phyloP scores from a whole-genome alignment of 2,888 invertebrate species.

The Didymodactylos carnosus region DNA sequence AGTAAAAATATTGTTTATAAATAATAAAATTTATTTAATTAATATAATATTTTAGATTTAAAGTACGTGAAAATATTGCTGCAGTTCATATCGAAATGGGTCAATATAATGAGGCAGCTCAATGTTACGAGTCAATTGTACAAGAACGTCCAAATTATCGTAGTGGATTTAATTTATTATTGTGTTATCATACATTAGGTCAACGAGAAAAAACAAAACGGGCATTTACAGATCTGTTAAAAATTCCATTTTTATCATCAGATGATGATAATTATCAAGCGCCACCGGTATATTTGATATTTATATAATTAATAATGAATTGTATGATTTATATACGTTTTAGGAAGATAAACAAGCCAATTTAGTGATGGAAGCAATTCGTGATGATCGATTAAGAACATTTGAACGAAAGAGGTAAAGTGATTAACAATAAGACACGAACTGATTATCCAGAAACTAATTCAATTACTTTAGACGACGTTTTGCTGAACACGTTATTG shows the following conservation, averaged over 20 bases:
- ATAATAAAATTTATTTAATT: not conserved
- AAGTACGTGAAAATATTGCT: constrained; percentile 81
- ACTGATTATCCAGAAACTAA: not conserved
- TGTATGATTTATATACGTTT: not conserved
- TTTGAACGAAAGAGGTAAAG: constrained; percentile 45
- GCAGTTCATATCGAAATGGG: constrained; percentile 82
- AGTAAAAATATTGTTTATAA: constrained; percentile 37
- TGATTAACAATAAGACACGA: not conserved
- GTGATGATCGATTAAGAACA: constrained; percentile 53
- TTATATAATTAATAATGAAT: not conserved
- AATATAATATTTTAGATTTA: not conserved
- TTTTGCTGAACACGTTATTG: constrained; percentile 58
- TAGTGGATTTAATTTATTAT: constrained; percentile 65
- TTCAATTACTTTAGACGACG: constrained; percentile 37
- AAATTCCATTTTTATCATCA: constrained; percentile 3
- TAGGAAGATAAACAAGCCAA: constrained; percentile 42
- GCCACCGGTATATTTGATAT: not conserved
- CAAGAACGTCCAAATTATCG: constrained; percentile 74
- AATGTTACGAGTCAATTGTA: constrained; percentile 92
- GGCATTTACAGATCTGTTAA: constrained; percentile 64
- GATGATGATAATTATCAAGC: constrained; percentile 9
- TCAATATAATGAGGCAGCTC: constrained; percentile 81
- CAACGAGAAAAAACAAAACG: constrained; percentile 79
- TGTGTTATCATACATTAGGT: constrained; percentile 41
- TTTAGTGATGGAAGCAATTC: constrained; percentile 49